A percentile compares a stretch with the other conserved stretches of the same genome.
Conservation (phyloP, 2,797 vertebrate genomes). For the Podargus strigoides region DNA sequence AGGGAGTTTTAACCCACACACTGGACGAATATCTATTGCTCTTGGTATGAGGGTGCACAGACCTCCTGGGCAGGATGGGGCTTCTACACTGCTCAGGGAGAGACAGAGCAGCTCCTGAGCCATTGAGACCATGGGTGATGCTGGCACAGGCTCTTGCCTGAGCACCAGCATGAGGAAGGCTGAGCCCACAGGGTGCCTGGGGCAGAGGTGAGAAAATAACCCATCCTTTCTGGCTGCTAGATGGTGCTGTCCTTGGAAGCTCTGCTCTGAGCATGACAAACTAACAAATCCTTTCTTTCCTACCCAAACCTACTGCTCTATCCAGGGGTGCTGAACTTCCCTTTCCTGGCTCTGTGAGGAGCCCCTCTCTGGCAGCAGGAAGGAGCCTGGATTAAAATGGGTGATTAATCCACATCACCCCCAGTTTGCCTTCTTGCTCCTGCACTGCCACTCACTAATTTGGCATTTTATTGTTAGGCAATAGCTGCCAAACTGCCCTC, state of each 20-base stretch:
- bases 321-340: no score
- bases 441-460: background rate
- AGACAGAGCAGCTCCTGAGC: background rate
- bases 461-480: background rate
- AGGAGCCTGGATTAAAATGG: accelerated
- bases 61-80: accelerated
- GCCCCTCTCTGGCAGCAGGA: accelerated
- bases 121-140: accelerated
- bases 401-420: no score
- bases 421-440: background rate
- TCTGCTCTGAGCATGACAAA: background rate
- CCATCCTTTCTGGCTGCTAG: background rate
- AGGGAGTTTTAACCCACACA: accelerated
- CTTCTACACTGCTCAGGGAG: background rate
- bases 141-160: accelerated
- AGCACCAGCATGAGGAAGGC: background rate
- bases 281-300: background rate
- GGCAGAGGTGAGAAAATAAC: background rate
- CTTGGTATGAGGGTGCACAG: no score
- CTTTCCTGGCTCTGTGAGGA: background rate
- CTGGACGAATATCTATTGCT: background rate
- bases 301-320: background rate
- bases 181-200: accelerated
- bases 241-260: background rate
- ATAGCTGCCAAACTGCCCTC: background rate